Conservation (phyloP, 30 jellyfish, hydroid and myxozoan genomes). For the Catostylus mosaicus region DNA sequence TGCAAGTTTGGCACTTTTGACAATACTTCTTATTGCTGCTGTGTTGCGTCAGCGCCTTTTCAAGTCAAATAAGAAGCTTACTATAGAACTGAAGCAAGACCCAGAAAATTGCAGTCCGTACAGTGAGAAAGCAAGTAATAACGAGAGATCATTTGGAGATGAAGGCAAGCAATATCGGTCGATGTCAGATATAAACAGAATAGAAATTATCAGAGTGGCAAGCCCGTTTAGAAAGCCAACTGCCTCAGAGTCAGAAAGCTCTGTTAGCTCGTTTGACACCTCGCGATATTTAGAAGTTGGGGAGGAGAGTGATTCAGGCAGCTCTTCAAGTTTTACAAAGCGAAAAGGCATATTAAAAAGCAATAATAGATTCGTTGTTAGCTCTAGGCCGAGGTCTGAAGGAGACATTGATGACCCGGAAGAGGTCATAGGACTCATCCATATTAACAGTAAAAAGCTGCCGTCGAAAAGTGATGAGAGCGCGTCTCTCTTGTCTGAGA, state of each 20-base stretch:
- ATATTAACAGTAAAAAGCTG: constrained; percentile 11
- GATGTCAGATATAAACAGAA: constrained; percentile 36
- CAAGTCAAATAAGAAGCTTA: constrained; percentile 49
- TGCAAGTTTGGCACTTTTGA: constrained; percentile 50
- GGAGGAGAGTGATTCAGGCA: constrained; percentile 72
- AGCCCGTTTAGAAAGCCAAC: constrained; percentile 57
- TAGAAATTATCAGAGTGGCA: constrained; percentile 46
- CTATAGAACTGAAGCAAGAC: constrained; percentile 58
- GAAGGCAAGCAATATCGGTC: constrained; percentile 31
- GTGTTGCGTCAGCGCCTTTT: constrained; percentile 61
- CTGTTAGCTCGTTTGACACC: constrained; percentile 62
- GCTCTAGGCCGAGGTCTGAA: constrained; percentile 58
- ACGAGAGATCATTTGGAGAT: constrained; percentile 19
- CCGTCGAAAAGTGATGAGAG: constrained; percentile 8
- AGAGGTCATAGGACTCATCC: constrained; percentile 59
- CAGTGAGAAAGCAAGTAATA: constrained; percentile 8
- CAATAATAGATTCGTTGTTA: constrained; percentile 27
- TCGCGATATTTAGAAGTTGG: constrained; percentile 69
- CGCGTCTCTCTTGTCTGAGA: constrained; percentile 4
- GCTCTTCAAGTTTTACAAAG: constrained; percentile 42
- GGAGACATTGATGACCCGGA: constrained; percentile 50
- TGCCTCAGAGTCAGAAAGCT: constrained; percentile 56
- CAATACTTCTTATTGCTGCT: constrained; percentile 46
- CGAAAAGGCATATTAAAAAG: constrained; percentile 69
- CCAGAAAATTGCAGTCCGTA: constrained; percentile 36